These are phyloP conservation scores for Oryzias celebensis DNA, from an alignment of 2,113 vertebrate species.

Conservation along the genomic window DNA sequence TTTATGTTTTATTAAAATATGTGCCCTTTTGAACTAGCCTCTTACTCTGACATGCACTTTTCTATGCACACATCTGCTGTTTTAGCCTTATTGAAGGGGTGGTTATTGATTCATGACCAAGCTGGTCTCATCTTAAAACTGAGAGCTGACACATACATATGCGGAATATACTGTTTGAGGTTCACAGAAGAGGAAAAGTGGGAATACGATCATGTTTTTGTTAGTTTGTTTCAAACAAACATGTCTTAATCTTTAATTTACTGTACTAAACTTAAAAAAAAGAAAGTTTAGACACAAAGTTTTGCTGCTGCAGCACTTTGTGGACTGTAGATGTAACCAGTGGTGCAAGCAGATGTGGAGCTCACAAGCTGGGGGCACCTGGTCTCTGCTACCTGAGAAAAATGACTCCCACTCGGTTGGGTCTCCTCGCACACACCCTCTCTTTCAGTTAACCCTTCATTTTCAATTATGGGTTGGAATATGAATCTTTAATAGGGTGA, in stretches of 20 bases:
- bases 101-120: conserved; percentile 57
- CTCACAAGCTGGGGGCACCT: neutral
- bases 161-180: conserved; percentile 31
- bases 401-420: conserved; percentile 48
- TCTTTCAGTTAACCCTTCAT: conserved; percentile 61
- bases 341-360: conserved; percentile 1
- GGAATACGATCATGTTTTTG: neutral
- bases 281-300: conserved; percentile 6
- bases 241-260: neutral
- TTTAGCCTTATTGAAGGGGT: conserved; percentile 58
- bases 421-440: conserved; percentile 46
- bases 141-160: conserved; percentile 54
- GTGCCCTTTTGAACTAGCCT: conserved; percentile 2
- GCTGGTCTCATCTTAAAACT: conserved; percentile 48
- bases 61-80: conserved; percentile 18
- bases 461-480: conserved; percentile 76
- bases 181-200: neutral
- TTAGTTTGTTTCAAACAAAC: neutral
- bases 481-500: conserved; percentile 82
- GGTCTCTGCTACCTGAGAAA: conserved; percentile 43
- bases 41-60: conserved; percentile 8
- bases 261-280: neutral
- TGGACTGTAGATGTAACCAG: neutral
- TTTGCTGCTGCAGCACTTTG: neutral
- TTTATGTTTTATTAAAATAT: neutral